A percentile compares a stretch with the other conserved stretches of the same genome.
phyloP scores from a whole-genome alignment of 1,140 invertebrate genomes.

The Cydia strobilella region DNA sequence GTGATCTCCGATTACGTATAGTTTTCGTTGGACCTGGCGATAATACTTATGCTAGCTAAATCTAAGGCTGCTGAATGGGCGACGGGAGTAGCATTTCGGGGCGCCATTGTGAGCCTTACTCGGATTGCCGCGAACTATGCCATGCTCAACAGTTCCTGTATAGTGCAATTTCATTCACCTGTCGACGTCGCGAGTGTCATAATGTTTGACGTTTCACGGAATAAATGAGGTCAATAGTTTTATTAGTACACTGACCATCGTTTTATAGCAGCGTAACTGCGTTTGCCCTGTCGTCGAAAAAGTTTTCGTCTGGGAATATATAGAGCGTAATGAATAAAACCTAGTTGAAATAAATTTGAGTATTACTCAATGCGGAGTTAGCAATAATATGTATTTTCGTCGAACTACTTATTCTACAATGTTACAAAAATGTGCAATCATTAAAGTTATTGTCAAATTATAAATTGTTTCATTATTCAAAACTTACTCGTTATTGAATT shows the following conservation, averaged over 20 bases:
- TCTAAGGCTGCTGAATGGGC: background rate
- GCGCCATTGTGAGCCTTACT: slow-evolving; percentile 25
- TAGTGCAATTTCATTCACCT: slow-evolving; percentile 15
- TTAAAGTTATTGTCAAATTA: background rate
- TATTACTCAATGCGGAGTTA: background rate
- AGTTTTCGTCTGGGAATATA: too few relatives aligned
- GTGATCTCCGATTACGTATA: background rate
- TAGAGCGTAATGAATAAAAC: too few relatives aligned
- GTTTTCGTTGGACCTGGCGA: background rate
- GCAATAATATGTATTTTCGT: background rate
- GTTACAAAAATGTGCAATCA: background rate
- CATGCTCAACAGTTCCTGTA: slow-evolving; percentile 19
- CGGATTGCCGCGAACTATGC: slow-evolving; percentile 27
- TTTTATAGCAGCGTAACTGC: background rate
- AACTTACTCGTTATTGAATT: background rate
- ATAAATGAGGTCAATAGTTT: background rate
- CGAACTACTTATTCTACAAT: background rate
- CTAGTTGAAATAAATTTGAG: too few relatives aligned
- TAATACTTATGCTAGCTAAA: background rate
- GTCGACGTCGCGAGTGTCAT: slow-evolving; percentile 2
- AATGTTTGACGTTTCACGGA: background rate
- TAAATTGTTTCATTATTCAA: background rate
- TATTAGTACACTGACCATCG: background rate
- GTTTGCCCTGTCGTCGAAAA: too few relatives aligned
- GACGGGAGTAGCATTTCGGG: background rate